Conservation (phyloP, 2,797 vertebrate genomes). For the Cynodonichthys magdalenae region DNA sequence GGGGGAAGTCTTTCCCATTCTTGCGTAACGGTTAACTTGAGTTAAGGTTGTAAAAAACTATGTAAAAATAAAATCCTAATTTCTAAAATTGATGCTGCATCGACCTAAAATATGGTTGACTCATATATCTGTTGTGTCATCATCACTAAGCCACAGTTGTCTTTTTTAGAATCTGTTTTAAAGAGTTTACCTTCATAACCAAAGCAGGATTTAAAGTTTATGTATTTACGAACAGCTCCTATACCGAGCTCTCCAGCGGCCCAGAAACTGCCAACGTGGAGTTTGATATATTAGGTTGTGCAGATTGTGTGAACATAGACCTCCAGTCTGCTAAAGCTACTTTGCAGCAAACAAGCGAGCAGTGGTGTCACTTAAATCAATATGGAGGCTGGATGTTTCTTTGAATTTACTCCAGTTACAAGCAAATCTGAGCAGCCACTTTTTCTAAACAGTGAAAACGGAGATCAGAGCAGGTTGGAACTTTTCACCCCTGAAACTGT, state of each 20-base stretch:
- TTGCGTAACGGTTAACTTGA: too few relatives aligned
- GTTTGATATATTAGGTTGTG: constrained; percentile 26
- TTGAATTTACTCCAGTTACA: constrained; percentile 10
- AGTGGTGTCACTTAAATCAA: constrained; percentile 6
- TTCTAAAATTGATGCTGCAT: neutral
- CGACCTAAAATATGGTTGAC: neutral
- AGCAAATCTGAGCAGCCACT: neutral
- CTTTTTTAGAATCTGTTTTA: neutral
- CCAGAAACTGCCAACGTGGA: constrained; percentile 6
- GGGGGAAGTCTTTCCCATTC: too few relatives aligned
- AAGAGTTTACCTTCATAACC: neutral
- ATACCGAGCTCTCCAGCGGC: neutral
- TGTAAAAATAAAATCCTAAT: neutral
- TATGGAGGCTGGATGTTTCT: constrained; percentile 17
- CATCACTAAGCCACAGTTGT: neutral
- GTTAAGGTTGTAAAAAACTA: too few relatives aligned
- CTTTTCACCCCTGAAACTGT: neutral
- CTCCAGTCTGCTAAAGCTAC: constrained; percentile 12
- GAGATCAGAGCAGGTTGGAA: neutral
- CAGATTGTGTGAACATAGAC: constrained; percentile 22
- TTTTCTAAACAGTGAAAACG: neutral
- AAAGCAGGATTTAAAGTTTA: neutral
- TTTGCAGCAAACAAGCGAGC: constrained; percentile 18
- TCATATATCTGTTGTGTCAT: neutral
- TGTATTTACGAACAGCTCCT: neutral